These are phyloP conservation scores for Phasianus colchicus DNA, from an alignment of 2,113 vertebrate species.

Conservation along the genomic window DNA sequence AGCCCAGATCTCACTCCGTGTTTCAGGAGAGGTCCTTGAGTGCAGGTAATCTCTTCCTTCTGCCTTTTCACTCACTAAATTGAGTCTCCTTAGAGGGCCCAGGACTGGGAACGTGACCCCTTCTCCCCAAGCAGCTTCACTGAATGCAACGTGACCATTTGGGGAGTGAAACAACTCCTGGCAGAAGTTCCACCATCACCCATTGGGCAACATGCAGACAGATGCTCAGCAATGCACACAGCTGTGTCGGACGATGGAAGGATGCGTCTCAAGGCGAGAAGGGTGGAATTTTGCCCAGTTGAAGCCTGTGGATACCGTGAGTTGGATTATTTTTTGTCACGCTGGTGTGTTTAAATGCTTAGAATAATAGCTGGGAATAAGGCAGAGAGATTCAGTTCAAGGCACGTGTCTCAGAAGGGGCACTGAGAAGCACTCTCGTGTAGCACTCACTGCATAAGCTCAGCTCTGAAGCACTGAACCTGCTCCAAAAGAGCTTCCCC, in stretches of 20 bases:
- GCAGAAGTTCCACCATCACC: background rate
- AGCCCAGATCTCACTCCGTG: background rate
- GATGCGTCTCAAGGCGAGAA: background rate
- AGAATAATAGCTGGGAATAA: background rate
- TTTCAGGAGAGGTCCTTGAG: background rate
- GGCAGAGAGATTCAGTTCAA: background rate
- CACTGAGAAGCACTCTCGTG: background rate
- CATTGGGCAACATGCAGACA: background rate
- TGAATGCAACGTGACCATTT: background rate
- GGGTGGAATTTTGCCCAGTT: background rate
- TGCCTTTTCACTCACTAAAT: background rate
- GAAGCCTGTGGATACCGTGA: background rate
- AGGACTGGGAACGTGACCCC: too few relatives aligned
- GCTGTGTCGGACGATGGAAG: too few relatives aligned
- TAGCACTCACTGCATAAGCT: background rate
- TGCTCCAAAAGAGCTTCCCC: background rate
- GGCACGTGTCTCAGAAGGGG: background rate
- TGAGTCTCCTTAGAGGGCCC: background rate
- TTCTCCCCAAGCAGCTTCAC: background rate
- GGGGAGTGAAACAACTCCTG: background rate
- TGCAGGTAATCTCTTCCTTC: background rate
- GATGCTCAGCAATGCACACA: too few relatives aligned
- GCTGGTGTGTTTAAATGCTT: background rate
- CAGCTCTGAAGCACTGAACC: background rate
- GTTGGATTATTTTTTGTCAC: background rate